Base-by-base conservation (phyloP, 2,888 invertebrate genomes). In the Nudaria mundana region DNA sequence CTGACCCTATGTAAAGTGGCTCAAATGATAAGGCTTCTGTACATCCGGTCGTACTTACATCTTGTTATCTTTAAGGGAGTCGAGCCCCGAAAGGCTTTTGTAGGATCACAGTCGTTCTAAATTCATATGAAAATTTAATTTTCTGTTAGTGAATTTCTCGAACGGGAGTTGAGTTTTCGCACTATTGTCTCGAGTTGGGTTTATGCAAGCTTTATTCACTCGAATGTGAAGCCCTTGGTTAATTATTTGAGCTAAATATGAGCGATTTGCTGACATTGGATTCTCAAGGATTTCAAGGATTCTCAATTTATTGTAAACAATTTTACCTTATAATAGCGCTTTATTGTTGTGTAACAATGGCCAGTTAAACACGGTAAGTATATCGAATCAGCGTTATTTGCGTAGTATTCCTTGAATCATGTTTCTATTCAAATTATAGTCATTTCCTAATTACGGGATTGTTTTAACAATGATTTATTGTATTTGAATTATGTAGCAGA, bases 81-180 rank as follows among this genome's bases (percentile, higher is more conserved):
- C 67, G 64, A 69, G 70, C 66, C 70, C 71, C 68, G 60, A 74
- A 77, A 77, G 75, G 79, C 81, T 83, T 81, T 80, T 72, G 73
- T 76, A 66, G 78, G 81, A 82, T 83, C 76, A 75, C 71, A 66
- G 69, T 64, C 62, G 66, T 75, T 66, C 69, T 54, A 69, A 78
- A 84, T 81, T 81, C 80, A 78, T 83, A 84, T 81, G 83, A 85
- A 86, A 82, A 84, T 84, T 85, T 76, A 85, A 85, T 85, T 81
- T 82, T 81, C 78, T 73, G 80, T 78, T 75, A 76, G 77, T 76
- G 77, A 80, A 79, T 76, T 77, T 78, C 79, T 71, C 74, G 73
- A 82, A 82, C 73, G 63, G 71, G 71, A 73, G 74, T 59, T 41
- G 76, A 80, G 79, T 79, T 81, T 75, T 74, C 75, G 71, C 71